Percentiles rank a stretch among this genome's conserved stretches.
phyloP scores from a whole-genome alignment of 2,888 invertebrate genomes.

The Tetragonula carbonaria region DNA sequence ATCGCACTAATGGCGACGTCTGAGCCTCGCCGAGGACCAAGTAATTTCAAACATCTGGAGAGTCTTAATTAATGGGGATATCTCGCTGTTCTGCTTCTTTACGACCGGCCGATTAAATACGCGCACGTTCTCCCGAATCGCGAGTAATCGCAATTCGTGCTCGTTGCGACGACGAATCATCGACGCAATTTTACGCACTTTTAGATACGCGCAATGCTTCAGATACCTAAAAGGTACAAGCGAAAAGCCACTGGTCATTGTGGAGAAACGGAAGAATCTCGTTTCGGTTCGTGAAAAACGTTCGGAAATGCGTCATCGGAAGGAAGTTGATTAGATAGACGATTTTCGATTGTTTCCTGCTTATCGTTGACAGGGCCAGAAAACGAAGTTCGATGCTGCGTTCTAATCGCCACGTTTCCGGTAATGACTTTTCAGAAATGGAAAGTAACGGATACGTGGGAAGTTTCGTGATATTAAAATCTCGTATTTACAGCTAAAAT shows the following conservation, averaged over 20 bases:
- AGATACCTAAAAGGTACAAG: background rate
- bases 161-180: slow-evolving; percentile 49
- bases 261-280: background rate
- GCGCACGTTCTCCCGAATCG: slow-evolving; percentile 69
- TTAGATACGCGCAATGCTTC: background rate
- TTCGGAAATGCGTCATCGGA: slow-evolving; percentile 31
- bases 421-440: slow-evolving; percentile 13
- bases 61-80: slow-evolving; percentile 81
- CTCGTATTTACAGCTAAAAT: background rate
- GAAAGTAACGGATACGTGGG: background rate
- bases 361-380: slow-evolving; percentile 31
- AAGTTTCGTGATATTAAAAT: background rate
- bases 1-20: slow-evolving; percentile 67
- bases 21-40: slow-evolving; percentile 73
- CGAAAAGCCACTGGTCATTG: background rate
- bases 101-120: slow-evolving; percentile 77
- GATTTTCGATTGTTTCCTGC: slow-evolving; percentile 55
- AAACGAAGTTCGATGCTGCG: slow-evolving; percentile 27
- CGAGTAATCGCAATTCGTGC: slow-evolving; percentile 72
- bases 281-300: background rate
- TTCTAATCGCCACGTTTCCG: slow-evolving; percentile 31
- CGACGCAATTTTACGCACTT: background rate
- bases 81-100: slow-evolving; percentile 76
- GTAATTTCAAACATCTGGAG: slow-evolving; percentile 82
- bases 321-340: slow-evolving; percentile 62